Base-by-base conservation (phyloP, 2,797 vertebrate genomes). In the Molossus alvarezi region DNA sequence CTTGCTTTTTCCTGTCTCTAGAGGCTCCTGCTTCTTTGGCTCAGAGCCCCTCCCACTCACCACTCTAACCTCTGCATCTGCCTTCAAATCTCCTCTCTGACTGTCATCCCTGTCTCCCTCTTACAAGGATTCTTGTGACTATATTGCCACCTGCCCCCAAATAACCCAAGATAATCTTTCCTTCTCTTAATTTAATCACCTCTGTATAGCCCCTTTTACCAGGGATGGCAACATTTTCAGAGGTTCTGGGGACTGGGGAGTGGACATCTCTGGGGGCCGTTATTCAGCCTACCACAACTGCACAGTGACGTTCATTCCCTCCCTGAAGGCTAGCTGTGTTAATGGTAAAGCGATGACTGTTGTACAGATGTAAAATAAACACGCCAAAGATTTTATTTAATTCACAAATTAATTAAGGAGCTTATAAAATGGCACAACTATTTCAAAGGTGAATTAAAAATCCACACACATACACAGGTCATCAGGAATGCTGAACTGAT, bases 361-460 rank as follows among this genome's bases (percentile, higher is more conserved):
- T 10, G 41, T 67, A 83, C 4, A 76, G 67, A 79, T 48, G 33
- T 67, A 57, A 81, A 77, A 57, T 51, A 81, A 77, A 57, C 41
- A 62, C 10, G 20, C 71, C 71, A 79, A 60, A 94, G 5, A 29
- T 88, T 67, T 58, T 51, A 76, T 76, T 95, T 77, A 93, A 60
- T 18, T 86, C 62, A 62, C 48, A 12, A 60, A 55, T 84, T 69
- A 71, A 53, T 91, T 86, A 83, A 69, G 37, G 17, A 69, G 86
- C 33, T 53, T 14, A 27, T 27, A 88, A 73, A 71, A n/a, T 76
- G 60, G 23, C 60, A 88, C 27, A 72, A 12, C 18, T 45, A 1
- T 91, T 81, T 71, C 48, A 77, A 64, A 67, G 18, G 23, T 91
- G 33, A 86, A 60, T 71, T 37, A 23, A 86, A 79, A 82, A 41